Base-by-base conservation (phyloP, 2,797 vertebrate species). In the Gymnoscopelus braueri region DNA sequence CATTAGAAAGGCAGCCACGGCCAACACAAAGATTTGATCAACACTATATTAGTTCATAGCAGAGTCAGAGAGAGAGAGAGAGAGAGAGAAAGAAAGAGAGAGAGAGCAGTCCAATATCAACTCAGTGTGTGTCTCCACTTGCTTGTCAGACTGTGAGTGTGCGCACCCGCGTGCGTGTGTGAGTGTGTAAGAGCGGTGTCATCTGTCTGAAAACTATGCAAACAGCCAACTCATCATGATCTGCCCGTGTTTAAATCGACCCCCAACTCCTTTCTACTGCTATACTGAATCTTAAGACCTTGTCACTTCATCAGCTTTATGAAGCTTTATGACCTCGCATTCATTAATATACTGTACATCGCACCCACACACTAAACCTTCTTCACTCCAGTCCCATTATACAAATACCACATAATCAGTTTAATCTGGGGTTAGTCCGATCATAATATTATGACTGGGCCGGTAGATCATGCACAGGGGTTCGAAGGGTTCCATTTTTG, bases 1-100 rank as follows among this genome's bases (percentile, higher is more conserved):
- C 71, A 70, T 65, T 65, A 72, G 48, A 55, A 71, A 62, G 77
- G 10, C 55, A 47, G 53, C 72, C 84, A 51, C 75, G 73, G 83
- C 75, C 75, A 87, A 83, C 67, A 73, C 65, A 82, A 71, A 86
- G 78, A 72, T 77, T 61, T 80, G 72, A 69, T 81, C 59, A 71
- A 48, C 60, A 67, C 24, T 65, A 56, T 65, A 56, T 69, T 61
- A 62, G 51, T 60, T 69, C 59, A 69, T 62, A 47, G 50, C 32
- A 82, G 73, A 80, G 77, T 84, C 83, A 84, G 67, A 57, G 54
- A 71, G 72, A 79, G 67, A 60, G 44, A 44, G 9, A 82, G 72
- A 80, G 44, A 82, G 73, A 79, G 77, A 83, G 82, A 84, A 66
- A 57, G 54, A 71, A 71, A 71, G 73, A 79, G 66, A 62, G 44